Evolutionary conservation across 2,888 invertebrate genomes (phyloP).

Genomic region (Ametastegia equiseti): DNA sequence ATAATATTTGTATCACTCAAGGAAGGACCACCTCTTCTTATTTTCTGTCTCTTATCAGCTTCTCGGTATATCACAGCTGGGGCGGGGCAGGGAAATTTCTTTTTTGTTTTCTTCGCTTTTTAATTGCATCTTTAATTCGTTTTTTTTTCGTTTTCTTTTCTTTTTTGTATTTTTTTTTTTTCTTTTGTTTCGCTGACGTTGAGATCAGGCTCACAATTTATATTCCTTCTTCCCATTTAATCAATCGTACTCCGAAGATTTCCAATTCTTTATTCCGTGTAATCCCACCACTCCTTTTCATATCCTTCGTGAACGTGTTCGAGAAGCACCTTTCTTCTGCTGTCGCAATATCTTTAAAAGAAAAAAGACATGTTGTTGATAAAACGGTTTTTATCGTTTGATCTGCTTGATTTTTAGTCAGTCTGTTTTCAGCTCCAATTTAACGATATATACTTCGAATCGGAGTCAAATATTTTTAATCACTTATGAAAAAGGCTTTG

Average conservation of each 20-base stretch:
- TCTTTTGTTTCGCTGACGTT: conserved; percentile 14
- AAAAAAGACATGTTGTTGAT: conserved; percentile 45
- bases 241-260: too few relatives aligned
- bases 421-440: too few relatives aligned
- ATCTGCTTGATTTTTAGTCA: too few relatives aligned
- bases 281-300: conserved; percentile 99
- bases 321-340: conserved; percentile 94
- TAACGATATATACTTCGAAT: too few relatives aligned
- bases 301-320: conserved; percentile 99
- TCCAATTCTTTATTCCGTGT: conserved; percentile 85
- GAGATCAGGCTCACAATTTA: not conserved
- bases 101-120: not conserved
- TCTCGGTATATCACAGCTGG: conserved; percentile 74
- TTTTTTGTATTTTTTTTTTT: too few relatives aligned
- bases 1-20: conserved; percentile 59
- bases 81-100: conserved; percentile 63
- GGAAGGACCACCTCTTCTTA: conserved; percentile 60
- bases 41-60: conserved; percentile 66
- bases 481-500: too few relatives aligned
- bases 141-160: too few relatives aligned
- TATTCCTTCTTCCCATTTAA: not conserved
- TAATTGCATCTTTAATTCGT: not conserved
- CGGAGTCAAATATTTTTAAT: too few relatives aligned
- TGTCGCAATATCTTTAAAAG: conserved; percentile 94
- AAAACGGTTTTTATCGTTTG: not conserved